A percentile compares a stretch with the other conserved stretches of the same genome.
Evolutionary conservation across 2,888 invertebrate species (phyloP).

Genomic region (Dryocosmus kuriphilus): DNA sequence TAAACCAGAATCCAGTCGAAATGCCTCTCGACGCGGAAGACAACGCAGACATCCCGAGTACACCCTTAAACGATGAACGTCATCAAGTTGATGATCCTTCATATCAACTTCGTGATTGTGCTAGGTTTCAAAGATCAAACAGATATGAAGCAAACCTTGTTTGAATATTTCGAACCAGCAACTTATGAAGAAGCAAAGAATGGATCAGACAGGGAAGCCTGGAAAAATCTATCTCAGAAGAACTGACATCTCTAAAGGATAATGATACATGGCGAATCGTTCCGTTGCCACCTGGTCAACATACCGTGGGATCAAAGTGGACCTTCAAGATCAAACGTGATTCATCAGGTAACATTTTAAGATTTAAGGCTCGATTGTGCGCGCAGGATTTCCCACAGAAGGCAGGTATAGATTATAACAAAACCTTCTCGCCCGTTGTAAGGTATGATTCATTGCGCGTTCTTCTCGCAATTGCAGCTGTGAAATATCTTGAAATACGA

Average conservation of each 20-base stretch:
- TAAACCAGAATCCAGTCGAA: not conserved
- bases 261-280: conserved; percentile 41
- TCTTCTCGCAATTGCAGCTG: no score
- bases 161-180: not conserved
- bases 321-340: conserved; percentile 39
- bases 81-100: not conserved
- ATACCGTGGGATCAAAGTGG: conserved; percentile 47
- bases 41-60: not conserved
- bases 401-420: conserved; percentile 43
- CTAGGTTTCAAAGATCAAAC: not conserved
- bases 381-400: conserved; percentile 47
- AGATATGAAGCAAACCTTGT: conserved; percentile 15
- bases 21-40: not conserved
- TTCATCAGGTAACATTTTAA: not conserved
- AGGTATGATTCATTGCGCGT: conserved; percentile 49
- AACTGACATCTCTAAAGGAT: conserved; percentile 31
- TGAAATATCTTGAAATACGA: no score
- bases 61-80: not conserved
- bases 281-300: conserved; percentile 5
- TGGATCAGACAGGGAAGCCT: conserved; percentile 17
- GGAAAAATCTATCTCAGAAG: conserved; percentile 42
- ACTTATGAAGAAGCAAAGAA: conserved; percentile 32
- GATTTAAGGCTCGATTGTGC: conserved; percentile 44
- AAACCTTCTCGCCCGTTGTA: conserved; percentile 55
- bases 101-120: not conserved